Evolutionary conservation across 2,888 invertebrate genomes (phyloP), one percentile per base, ranked within the genome.

Genomic region (Lasioglossum leucozonium): DNA sequence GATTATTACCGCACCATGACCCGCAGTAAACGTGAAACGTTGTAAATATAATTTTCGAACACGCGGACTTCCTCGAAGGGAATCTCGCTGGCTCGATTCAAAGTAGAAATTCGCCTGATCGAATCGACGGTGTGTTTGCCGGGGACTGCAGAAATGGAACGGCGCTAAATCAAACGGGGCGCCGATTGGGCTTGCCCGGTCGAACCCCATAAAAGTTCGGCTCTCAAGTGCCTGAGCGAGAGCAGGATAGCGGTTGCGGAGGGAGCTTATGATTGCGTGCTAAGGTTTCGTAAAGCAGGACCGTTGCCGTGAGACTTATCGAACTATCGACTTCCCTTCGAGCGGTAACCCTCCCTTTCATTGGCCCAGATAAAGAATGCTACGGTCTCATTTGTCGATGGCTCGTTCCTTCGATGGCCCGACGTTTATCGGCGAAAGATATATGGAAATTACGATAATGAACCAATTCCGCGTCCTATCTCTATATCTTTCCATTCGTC

Each of bases 291-390:
- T 92, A 90, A 92, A 89, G 88, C 89, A 85, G 79, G 80, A 85
- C 85, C 84, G 89, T 86, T 92, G 90, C 90, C 89, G 81, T 84
- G 72, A 86, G 87, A 88, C 88, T 91, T 90, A 90, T 87, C 91
- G 90, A 92, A 89, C 91, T 92, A 93, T 93, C 91, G 93, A 91
- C 92, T 91, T 92, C 81, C 87, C 86, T 88, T 85, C 82, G 77
- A 89, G 82, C 83, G 81, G 77, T 84, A 85, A 86, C 83, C 84
- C 88, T 82, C 82, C 87, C 87, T 88, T 88, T 90, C 89, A 85
- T 88, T 90, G 90, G 81, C 84, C 87, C 86, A 81, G 86, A 90
- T 85, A 89, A 84, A 91, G 89, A 86, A 87, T 81, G 72, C 82
- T 72, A 65, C 69, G 79, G 72, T 55, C 85, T 85, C 77, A 85